phyloP scores from a whole-genome alignment of 2,113 vertebrate genomes.

The Macquaria ambigua region DNA sequence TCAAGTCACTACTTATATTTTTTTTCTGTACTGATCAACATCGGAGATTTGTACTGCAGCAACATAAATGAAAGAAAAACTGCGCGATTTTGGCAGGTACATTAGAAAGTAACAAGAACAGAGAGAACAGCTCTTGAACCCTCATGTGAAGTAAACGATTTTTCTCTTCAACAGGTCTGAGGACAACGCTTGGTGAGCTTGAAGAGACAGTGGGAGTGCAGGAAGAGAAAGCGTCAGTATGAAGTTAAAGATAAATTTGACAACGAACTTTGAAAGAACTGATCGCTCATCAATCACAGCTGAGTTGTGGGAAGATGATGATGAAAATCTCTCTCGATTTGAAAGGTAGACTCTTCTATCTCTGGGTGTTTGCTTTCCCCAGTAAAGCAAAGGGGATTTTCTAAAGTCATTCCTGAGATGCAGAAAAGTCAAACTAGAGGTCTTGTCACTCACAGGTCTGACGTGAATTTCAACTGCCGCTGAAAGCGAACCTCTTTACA shows the following conservation, averaged over 20 bases:
- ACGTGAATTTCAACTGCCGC: slow-evolving; percentile 32
- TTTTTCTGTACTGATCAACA: not conserved
- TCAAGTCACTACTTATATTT: not conserved
- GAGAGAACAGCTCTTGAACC: not conserved
- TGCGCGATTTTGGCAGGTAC: not conserved
- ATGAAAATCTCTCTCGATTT: slow-evolving; percentile 35
- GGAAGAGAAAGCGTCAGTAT: not conserved
- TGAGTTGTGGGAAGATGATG: slow-evolving; percentile 8
- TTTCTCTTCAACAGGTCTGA: slow-evolving; percentile 10
- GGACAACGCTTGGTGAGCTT: slow-evolving; percentile 1
- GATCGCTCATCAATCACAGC: slow-evolving; percentile 52
- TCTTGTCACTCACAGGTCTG: slow-evolving; percentile 40
- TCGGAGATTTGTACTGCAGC: not conserved
- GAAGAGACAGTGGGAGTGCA: not conserved
- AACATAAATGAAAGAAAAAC: slow-evolving; percentile 1
- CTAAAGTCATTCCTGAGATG: slow-evolving; percentile 20
- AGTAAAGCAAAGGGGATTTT: slow-evolving; percentile 20
- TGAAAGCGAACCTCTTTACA: slow-evolving; percentile 18
- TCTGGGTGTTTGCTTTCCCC: slow-evolving; percentile 32
- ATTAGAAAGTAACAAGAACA: slow-evolving; percentile 2
- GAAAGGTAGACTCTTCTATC: slow-evolving; percentile 14
- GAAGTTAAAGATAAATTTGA: slow-evolving; percentile 34
- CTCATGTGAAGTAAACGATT: slow-evolving; percentile 15
- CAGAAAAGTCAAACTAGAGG: slow-evolving; percentile 36
- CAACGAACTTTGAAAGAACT: slow-evolving; percentile 42